Evolutionary conservation across 2,888 invertebrate species (phyloP).

Genomic region (Isotomurus palustris): DNA sequence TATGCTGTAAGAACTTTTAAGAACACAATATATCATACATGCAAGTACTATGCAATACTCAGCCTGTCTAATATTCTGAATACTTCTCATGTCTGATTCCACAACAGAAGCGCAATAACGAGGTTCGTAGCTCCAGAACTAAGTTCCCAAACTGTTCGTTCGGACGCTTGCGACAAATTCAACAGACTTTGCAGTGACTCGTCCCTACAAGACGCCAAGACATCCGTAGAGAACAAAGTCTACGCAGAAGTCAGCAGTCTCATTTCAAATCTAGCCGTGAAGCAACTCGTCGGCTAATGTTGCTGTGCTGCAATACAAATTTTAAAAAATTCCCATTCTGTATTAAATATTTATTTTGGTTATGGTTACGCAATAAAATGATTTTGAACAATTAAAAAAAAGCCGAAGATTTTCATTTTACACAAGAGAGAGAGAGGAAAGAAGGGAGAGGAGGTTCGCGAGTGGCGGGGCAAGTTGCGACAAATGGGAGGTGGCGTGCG

Average conservation of each 20-base stretch:
- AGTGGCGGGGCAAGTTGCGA: no score
- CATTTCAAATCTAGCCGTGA: conserved; percentile 39
- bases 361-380: background rate
- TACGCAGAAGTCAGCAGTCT: conserved; percentile 39
- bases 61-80: no score
- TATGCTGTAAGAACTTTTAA: conserved; percentile 38
- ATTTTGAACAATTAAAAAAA: no score
- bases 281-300: conserved; percentile 8
- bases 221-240: conserved; percentile 42
- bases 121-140: conserved; percentile 43
- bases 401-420: no score
- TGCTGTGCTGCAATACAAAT: no score
- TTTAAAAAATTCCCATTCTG: no score
- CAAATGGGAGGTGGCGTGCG: no score
- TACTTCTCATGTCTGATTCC: conserved; percentile 2
- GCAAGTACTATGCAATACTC: no score
- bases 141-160: conserved; percentile 17
- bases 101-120: conserved; percentile 35
- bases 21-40: background rate
- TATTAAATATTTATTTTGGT: no score
- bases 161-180: conserved; percentile 34
- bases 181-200: conserved; percentile 43
- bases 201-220: conserved; percentile 38
- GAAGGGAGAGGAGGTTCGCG: no score
- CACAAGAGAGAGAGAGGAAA: no score